phyloP scores from a whole-genome alignment of 64 coral and sea anemone genomes.

The Montipora sp. region DNA sequence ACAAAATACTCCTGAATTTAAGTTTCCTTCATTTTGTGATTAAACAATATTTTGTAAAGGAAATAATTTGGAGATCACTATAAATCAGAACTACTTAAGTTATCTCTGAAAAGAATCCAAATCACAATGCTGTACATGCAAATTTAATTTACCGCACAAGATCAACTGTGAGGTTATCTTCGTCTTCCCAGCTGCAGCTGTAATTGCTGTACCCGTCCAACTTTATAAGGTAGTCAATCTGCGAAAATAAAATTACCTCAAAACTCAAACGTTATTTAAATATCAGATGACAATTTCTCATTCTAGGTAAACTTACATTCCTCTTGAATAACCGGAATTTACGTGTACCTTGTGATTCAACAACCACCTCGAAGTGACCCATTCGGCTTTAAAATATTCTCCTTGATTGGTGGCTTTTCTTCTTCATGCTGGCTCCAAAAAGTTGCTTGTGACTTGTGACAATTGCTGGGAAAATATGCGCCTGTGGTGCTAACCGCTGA shows the following conservation, averaged over 20 bases:
- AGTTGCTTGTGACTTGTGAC: constrained; percentile 10
- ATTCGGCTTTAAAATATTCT: constrained; percentile 2
- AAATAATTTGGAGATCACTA: background rate
- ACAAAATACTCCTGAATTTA: background rate
- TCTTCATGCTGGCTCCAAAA: background rate
- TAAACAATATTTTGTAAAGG: background rate
- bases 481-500: no score
- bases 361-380: background rate
- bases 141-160: constrained; percentile 37
- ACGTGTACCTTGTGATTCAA: background rate
- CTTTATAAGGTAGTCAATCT: constrained; percentile 32
- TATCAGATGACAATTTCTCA: background rate
- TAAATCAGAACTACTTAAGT: constrained; percentile 19
- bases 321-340: background rate
- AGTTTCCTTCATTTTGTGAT: constrained; percentile 2
- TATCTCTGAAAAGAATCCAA: background rate
- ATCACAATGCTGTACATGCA: constrained; percentile 24
- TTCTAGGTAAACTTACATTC: background rate
- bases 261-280: background rate
- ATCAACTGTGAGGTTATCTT: constrained; percentile 42
- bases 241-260: background rate
- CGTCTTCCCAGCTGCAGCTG: constrained; percentile 41
- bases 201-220: constrained; percentile 25
- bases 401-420: background rate
- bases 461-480: background rate